These are phyloP conservation scores for Todiramphus saurophagus DNA, from an alignment of 2,113 vertebrate genomes.

Conservation along the genomic window DNA sequence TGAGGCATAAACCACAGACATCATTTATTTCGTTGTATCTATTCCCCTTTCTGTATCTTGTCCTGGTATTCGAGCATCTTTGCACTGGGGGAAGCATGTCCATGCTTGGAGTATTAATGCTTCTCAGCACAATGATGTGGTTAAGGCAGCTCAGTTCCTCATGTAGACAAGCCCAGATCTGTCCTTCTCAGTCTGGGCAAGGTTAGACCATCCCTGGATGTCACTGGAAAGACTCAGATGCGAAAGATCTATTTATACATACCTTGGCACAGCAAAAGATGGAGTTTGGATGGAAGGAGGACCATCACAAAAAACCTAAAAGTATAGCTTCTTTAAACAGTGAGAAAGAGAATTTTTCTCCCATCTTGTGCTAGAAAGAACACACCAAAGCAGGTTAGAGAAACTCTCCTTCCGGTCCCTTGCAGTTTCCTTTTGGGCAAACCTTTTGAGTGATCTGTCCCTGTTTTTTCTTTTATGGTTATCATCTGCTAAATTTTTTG, in stretches of 20 bases:
- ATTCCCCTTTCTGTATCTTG: neutral
- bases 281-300: neutral
- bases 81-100: neutral
- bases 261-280: neutral
- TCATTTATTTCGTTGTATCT: neutral
- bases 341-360: neutral
- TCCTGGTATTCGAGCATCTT: accelerated
- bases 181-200: neutral
- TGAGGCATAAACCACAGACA: neutral
- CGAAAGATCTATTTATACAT: neutral
- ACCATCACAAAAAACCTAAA: neutral
- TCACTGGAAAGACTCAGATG: neutral
- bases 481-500: neutral
- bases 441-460: neutral
- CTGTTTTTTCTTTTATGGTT: neutral
- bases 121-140: neutral
- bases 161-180: neutral
- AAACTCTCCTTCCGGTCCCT: accelerated
- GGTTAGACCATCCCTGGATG: neutral
- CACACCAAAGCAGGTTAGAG: neutral
- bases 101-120: neutral
- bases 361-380: neutral
- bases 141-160: neutral
- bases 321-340: neutral
- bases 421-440: neutral